phyloP scores from a whole-genome alignment of 2,113 vertebrate genomes.

The Protobothrops mucrosquamatus region DNA sequence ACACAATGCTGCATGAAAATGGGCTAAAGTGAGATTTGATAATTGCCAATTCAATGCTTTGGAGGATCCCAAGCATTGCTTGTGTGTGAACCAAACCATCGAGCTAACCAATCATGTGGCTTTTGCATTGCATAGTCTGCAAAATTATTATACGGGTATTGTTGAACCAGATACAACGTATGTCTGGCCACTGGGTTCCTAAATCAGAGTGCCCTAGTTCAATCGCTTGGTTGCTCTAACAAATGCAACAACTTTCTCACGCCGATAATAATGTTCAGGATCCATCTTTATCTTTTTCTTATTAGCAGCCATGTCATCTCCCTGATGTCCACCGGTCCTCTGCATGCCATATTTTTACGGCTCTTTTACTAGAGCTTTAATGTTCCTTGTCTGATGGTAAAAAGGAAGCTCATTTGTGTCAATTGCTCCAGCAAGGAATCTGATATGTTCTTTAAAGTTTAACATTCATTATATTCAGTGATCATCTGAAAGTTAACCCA shows the following conservation, averaged over 20 bases:
- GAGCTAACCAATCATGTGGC: not conserved
- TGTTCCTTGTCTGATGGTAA: not conserved
- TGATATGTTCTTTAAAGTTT: constrained; percentile 16
- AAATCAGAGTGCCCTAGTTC: not conserved
- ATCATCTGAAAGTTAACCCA: not conserved
- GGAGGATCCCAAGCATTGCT: not conserved
- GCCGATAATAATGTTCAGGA: not conserved
- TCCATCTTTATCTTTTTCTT: not conserved
- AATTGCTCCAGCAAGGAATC: constrained; percentile 1
- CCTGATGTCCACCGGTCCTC: not conserved
- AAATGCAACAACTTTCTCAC: not conserved
- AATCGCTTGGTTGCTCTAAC: not conserved
- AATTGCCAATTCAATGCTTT: not conserved
- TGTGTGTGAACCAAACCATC: not conserved
- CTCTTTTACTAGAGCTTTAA: not conserved
- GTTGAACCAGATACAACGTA: not conserved
- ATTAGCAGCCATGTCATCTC: not conserved
- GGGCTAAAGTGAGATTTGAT: not conserved
- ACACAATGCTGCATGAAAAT: not conserved
- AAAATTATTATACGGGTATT: not conserved
- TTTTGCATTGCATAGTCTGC: not conserved
- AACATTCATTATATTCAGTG: constrained; percentile 17
- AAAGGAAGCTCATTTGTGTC: constrained; percentile 17
- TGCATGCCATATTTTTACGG: not conserved
- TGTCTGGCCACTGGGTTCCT: not conserved